Percentiles rank a stretch among this genome's conserved stretches.
phyloP scores from a whole-genome alignment of 2,888 invertebrate species.

The Ectemnius lituratus region DNA sequence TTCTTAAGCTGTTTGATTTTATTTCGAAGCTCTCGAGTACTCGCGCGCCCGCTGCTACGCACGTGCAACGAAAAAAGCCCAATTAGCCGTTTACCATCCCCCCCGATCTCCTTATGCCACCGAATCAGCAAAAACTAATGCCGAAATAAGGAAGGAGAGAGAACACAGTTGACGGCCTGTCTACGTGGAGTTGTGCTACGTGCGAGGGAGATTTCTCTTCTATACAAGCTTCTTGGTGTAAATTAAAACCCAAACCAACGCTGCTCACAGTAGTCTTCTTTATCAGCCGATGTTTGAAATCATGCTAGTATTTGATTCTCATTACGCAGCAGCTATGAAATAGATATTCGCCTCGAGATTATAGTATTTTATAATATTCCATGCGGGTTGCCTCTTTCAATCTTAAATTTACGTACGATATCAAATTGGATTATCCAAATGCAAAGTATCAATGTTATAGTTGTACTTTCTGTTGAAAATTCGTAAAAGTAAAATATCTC shows the following conservation, averaged over 20 bases:
- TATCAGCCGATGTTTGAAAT: too few species aligned
- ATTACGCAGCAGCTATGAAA: too few species aligned
- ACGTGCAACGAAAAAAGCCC: slow-evolving; percentile 51
- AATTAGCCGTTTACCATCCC: slow-evolving; percentile 47
- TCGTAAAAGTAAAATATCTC: too few species aligned
- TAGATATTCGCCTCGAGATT: too few species aligned
- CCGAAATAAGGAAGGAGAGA: slow-evolving; percentile 57
- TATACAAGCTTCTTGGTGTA: slow-evolving; percentile 26
- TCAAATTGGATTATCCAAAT: too few species aligned
- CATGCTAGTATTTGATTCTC: too few species aligned
- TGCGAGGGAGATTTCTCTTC: slow-evolving; percentile 48
- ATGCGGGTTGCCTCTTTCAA: too few species aligned
- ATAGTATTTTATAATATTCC: too few species aligned
- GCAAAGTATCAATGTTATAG: too few species aligned
- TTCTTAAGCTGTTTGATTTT: slow-evolving; percentile 47
- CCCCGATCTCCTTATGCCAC: slow-evolving; percentile 50
- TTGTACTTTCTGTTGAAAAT: too few species aligned
- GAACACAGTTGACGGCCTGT: slow-evolving; percentile 27
- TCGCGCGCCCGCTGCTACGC: slow-evolving; percentile 35
- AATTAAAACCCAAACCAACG: slow-evolving; percentile 17
- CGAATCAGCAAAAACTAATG: slow-evolving; percentile 49
- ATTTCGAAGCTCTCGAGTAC: slow-evolving; percentile 27
- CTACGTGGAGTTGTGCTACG: slow-evolving; percentile 23
- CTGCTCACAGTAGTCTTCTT: too few species aligned
- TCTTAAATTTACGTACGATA: too few species aligned